Conservation (phyloP, 2,113 vertebrate species). For the Oncorhynchus clarkii region DNA sequence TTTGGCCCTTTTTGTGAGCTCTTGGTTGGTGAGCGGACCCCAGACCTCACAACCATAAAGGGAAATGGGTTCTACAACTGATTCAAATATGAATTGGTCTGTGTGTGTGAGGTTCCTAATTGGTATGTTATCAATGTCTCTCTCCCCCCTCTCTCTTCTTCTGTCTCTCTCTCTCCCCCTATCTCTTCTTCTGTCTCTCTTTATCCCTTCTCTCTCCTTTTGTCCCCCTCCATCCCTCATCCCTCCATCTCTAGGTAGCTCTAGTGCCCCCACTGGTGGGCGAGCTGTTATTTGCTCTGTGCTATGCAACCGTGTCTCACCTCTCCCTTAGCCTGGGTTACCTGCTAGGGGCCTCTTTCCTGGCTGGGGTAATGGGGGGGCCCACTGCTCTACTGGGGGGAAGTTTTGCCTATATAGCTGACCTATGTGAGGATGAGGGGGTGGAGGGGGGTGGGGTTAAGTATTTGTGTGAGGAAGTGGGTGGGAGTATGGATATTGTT, state of each 20-base stretch:
- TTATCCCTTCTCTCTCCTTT: too few species aligned
- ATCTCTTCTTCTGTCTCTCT: too few species aligned
- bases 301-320: slow-evolving; percentile 62
- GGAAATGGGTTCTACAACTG: too few species aligned
- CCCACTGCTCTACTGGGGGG: slow-evolving; percentile 76
- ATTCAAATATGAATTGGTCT: too few species aligned
- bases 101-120: too few species aligned
- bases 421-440: slow-evolving; percentile 56
- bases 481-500: not conserved
- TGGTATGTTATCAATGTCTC: too few species aligned
- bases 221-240: too few species aligned
- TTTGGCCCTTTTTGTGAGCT: too few species aligned
- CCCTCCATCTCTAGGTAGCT: slow-evolving; percentile 42
- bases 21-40: too few species aligned
- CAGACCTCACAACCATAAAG: too few species aligned
- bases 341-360: slow-evolving; percentile 69
- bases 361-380: slow-evolving; percentile 76
- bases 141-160: too few species aligned
- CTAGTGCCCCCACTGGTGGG: slow-evolving; percentile 74
- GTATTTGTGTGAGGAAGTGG: not conserved
- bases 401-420: slow-evolving; percentile 80
- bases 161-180: too few species aligned
- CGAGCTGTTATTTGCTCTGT: slow-evolving; percentile 54
- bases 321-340: slow-evolving; percentile 70
- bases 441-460: not conserved